Percentiles rank a stretch among this genome's conserved stretches.
Conservation (phyloP, 2,113 vertebrate species). For the Tapirus terrestris region DNA sequence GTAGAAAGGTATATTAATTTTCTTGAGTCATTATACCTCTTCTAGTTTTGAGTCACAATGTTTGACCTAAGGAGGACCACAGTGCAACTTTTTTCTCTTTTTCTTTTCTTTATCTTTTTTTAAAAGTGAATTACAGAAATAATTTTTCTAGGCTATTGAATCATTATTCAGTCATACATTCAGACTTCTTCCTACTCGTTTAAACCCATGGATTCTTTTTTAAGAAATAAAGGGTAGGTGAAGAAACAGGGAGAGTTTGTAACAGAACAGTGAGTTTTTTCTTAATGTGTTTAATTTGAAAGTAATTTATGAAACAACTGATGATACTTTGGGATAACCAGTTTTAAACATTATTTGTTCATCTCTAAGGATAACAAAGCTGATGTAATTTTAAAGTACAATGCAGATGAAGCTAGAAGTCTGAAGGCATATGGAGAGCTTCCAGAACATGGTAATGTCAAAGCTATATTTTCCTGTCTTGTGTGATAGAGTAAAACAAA, state of each 20-base stretch:
- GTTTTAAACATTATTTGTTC: slow-evolving; percentile 14
- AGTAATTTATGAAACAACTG: not conserved
- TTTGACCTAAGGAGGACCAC: not conserved
- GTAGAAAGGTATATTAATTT: not conserved
- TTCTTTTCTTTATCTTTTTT: not conserved
- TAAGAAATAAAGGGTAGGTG: not conserved
- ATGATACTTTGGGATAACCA: not conserved
- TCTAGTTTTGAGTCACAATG: not conserved
- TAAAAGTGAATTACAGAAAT: not conserved
- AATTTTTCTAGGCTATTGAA: not conserved
- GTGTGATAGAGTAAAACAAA: too few species aligned
- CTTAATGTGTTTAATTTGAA: not conserved
- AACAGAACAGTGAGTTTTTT: not conserved
- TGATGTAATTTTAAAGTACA: slow-evolving; percentile 98
- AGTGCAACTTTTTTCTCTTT: not conserved
- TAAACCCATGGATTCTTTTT: not conserved
- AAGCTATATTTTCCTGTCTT: not conserved
- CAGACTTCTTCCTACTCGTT: not conserved
- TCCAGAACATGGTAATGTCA: slow-evolving; percentile 93
- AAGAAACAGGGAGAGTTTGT: not conserved
- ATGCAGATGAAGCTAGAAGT: slow-evolving; percentile 96
- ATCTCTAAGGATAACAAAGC: slow-evolving; percentile 94
- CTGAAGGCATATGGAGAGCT: slow-evolving; percentile 97
- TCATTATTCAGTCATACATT: not conserved
- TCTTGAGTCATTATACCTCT: not conserved